A percentile compares a stretch with the other conserved stretches of the same genome.
Evolutionary conservation across 1,140 invertebrate genomes (phyloP).

Genomic region (Cardiocondyla obscurior): DNA sequence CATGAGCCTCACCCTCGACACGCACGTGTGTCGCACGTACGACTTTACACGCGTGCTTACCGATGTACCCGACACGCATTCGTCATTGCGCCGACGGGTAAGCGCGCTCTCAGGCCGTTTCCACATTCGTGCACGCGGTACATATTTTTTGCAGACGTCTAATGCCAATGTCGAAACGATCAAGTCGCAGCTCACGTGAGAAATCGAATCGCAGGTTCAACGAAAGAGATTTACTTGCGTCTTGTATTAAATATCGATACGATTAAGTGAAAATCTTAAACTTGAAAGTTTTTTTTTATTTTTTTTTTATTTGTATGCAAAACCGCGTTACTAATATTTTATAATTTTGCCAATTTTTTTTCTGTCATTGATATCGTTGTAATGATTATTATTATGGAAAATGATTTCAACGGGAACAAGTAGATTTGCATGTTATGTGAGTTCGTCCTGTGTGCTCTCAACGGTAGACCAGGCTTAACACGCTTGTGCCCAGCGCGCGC

Average conservation of each 20-base stretch:
- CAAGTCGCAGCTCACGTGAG: not conserved
- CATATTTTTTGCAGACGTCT: not conserved
- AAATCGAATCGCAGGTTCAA: not conserved
- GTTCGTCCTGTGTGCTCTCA: not conserved
- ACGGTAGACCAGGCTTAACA: constrained; percentile 38
- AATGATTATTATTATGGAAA: not conserved
- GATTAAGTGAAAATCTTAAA: not conserved
- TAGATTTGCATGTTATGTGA: constrained; percentile 2
- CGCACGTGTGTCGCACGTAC: constrained; percentile 67
- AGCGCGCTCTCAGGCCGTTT: constrained; percentile 42
- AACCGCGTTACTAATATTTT: not conserved
- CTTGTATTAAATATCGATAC: not conserved
- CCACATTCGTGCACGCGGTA: constrained; percentile 17
- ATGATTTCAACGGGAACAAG: not conserved
- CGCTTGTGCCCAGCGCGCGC: constrained; percentile 22
- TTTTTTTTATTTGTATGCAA: not conserved
- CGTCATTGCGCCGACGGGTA: constrained; percentile 63
- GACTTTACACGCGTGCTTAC: constrained; percentile 70
- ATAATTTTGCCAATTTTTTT: no score
- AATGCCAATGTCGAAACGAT: not conserved
- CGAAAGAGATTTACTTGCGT: not conserved
- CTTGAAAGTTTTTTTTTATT: not conserved
- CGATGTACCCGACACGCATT: constrained; percentile 68
- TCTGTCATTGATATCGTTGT: not conserved
- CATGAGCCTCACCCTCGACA: constrained; percentile 71